Percentiles rank a stretch among this genome's conserved stretches.
Evolutionary conservation across 2,113 vertebrate species (phyloP).

Genomic region (Choloepus hoffmanni): DNA sequence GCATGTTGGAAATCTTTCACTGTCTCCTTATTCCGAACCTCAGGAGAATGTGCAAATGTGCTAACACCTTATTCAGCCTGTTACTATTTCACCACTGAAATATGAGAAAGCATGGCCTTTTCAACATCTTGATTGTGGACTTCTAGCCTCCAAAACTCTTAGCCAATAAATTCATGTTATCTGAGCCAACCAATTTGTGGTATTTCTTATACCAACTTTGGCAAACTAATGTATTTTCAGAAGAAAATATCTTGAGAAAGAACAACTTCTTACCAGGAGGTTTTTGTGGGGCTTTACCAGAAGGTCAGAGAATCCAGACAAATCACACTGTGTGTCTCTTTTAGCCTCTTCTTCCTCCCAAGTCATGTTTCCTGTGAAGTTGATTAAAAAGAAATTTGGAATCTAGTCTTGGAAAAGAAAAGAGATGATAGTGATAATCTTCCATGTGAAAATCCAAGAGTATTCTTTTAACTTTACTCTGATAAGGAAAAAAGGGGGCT

Average conservation of each 20-base stretch:
- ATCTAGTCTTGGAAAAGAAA: background rate
- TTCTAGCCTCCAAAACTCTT: no score
- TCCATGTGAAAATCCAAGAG: background rate
- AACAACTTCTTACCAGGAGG: background rate
- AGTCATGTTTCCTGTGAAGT: background rate
- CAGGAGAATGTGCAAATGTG: background rate
- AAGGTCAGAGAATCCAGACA: background rate
- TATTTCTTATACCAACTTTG: no score
- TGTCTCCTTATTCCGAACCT: background rate
- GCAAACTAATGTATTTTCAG: background rate
- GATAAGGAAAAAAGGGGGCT: background rate
- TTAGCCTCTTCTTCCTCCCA: background rate
- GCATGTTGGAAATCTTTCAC: background rate
- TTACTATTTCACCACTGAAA: background rate
- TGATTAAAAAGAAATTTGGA: background rate
- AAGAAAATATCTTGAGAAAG: background rate
- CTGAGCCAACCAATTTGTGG: no score
- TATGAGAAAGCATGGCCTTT: no score
- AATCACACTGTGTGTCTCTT: background rate
- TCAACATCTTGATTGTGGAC: no score
- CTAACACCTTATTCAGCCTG: background rate
- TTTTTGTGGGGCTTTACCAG: background rate
- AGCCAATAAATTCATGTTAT: no score
- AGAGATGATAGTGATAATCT: background rate
- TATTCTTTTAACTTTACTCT: background rate